Evolutionary conservation across 2,888 invertebrate species (phyloP).

Genomic region (Leptopilina myrica): DNA sequence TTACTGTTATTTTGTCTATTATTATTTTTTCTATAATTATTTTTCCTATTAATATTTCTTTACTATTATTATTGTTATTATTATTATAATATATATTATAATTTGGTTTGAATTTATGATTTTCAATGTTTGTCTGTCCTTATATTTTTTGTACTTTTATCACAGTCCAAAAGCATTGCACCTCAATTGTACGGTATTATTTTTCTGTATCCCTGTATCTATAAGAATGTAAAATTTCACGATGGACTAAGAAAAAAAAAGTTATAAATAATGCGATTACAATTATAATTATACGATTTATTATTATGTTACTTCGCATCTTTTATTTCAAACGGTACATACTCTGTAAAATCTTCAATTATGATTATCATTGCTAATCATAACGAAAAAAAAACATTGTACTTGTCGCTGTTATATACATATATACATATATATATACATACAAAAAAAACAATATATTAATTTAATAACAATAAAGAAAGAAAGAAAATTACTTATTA

Average conservation of each 20-base stretch:
- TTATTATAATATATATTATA: too few species aligned
- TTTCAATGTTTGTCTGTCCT: not conserved
- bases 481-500: slow-evolving; percentile 60
- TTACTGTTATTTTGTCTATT: too few species aligned
- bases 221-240: slow-evolving; percentile 61
- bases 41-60: too few species aligned
- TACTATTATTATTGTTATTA: too few species aligned
- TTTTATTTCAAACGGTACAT: slow-evolving; percentile 68
- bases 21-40: too few species aligned
- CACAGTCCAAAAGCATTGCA: slow-evolving; percentile 65
- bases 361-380: slow-evolving; percentile 73
- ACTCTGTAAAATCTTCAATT: slow-evolving; percentile 69
- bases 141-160: slow-evolving; percentile 3
- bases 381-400: slow-evolving; percentile 70
- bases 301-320: slow-evolving; percentile 63
- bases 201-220: slow-evolving; percentile 76
- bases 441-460: slow-evolving; percentile 68
- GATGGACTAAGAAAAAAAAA: slow-evolving; percentile 57
- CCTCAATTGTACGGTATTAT: slow-evolving; percentile 73
- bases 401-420: slow-evolving; percentile 75
- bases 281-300: slow-evolving; percentile 53
- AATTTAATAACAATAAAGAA: slow-evolving; percentile 75
- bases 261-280: slow-evolving; percentile 64
- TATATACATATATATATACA: slow-evolving; percentile 69
- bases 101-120: not conserved